phyloP scores from a whole-genome alignment of 1,140 invertebrate species.

The Rhagoletis pomonella region DNA sequence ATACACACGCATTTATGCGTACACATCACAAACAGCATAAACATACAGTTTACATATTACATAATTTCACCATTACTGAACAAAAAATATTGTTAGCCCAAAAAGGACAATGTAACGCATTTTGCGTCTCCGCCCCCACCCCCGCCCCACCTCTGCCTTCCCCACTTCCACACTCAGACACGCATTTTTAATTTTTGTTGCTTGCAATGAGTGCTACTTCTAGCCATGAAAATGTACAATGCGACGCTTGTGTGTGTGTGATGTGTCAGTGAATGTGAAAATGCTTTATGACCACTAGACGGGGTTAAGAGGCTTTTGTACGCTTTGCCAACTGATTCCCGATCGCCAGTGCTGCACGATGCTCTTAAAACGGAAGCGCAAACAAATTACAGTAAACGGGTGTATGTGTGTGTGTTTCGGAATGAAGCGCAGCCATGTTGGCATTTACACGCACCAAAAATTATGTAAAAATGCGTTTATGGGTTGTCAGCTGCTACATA shows the following conservation, averaged over 20 bases:
- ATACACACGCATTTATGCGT: neutral
- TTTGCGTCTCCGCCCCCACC: neutral
- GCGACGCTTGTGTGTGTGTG: too few species aligned
- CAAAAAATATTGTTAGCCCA: conserved; percentile 55
- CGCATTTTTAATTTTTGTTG: too few species aligned
- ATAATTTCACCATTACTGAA: conserved; percentile 63
- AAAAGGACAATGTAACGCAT: conserved; percentile 48
- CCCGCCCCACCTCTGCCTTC: neutral
- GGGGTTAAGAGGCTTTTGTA: conserved; percentile 31
- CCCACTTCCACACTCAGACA: too few species aligned
- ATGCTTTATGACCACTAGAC: conserved; percentile 68
- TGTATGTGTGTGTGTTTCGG: neutral
- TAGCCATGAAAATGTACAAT: neutral
- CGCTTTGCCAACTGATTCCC: neutral
- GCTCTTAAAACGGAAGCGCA: neutral
- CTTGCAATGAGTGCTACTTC: too few species aligned
- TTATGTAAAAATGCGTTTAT: neutral
- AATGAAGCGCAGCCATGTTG: neutral
- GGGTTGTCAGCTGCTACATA: neutral
- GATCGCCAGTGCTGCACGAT: conserved; percentile 43
- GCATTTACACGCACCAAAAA: conserved; percentile 36
- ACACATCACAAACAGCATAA: conserved; percentile 57
- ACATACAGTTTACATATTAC: conserved; percentile 72
- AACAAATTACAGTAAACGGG: neutral
- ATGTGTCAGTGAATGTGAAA: conserved; percentile 55